These are phyloP conservation scores for Cyprinella venusta DNA, from an alignment of 2,797 vertebrate species.

Conservation along the genomic window DNA sequence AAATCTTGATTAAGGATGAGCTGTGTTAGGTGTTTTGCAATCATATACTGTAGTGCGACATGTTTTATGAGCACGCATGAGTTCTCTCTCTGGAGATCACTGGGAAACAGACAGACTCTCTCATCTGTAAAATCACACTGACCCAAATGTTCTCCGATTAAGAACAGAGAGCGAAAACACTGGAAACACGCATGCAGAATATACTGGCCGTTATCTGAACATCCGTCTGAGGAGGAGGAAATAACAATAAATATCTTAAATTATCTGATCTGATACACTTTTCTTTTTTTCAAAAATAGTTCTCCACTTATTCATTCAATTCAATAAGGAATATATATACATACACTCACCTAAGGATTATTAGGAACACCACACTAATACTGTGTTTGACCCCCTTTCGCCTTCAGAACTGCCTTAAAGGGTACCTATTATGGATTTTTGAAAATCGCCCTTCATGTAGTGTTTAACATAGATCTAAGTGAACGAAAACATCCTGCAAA, in stretches of 20 bases:
- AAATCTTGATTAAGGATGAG: background rate
- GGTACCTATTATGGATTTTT: too few relatives aligned
- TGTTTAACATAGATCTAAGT: too few relatives aligned
- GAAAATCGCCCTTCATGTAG: too few relatives aligned
- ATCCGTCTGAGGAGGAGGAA: background rate
- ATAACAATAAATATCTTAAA: background rate
- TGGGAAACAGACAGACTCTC: constrained; percentile 3
- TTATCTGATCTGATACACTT: background rate
- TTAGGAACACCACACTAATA: too few relatives aligned
- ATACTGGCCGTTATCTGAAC: background rate
- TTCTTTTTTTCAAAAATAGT: background rate
- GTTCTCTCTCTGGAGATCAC: constrained; percentile 21
- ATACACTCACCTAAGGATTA: too few relatives aligned
- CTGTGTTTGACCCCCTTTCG: too few relatives aligned
- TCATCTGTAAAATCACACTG: constrained; percentile 30
- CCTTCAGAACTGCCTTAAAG: too few relatives aligned
- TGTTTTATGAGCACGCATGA: background rate
- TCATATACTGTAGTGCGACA: background rate
- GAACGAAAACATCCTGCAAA: too few relatives aligned
- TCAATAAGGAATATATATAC: too few relatives aligned
- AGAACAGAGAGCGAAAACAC: background rate
- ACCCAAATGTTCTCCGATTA: constrained; percentile 30
- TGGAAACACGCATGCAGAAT: background rate
- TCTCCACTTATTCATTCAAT: background rate
- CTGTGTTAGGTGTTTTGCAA: background rate